phyloP scores from a whole-genome alignment of 2,797 vertebrate genomes.

The Gymnothorax javanicus region DNA sequence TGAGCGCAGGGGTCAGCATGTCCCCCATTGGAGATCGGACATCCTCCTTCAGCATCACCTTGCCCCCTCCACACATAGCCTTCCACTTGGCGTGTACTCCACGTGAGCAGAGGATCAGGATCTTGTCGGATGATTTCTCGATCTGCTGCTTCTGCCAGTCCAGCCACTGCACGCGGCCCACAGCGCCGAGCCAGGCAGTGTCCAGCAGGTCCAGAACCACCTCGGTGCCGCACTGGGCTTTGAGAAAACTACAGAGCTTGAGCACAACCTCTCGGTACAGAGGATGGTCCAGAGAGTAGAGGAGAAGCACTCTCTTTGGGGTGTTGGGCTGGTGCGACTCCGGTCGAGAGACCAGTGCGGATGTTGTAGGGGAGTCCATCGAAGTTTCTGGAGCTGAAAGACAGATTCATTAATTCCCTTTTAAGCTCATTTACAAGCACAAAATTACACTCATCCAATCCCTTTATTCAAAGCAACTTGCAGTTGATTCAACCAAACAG shows the following conservation, averaged over 20 bases:
- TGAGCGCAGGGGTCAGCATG: conserved; percentile 87
- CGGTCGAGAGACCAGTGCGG: conserved; percentile 23
- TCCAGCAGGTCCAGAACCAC: conserved; percentile 88
- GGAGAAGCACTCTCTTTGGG: conserved; percentile 79
- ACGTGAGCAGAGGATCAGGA: conserved; percentile 87
- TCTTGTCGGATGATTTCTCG: conserved; percentile 77
- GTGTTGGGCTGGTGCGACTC: conserved; percentile 37
- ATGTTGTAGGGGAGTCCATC: conserved; percentile 12
- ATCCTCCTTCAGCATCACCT: conserved; percentile 79
- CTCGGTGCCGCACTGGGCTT: conserved; percentile 80
- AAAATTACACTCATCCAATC: background rate
- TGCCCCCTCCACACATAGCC: conserved; percentile 79
- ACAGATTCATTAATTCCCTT: background rate
- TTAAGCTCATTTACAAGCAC: background rate
- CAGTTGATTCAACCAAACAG: too few species aligned
- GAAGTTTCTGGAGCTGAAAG: conserved; percentile 44
- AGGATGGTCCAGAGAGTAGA: conserved; percentile 89
- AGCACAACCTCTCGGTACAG: conserved; percentile 85
- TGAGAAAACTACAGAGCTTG: conserved; percentile 86
- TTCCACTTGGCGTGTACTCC: conserved; percentile 92
- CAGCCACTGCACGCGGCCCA: conserved; percentile 85
- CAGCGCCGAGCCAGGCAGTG: conserved; percentile 73
- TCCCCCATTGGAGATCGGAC: conserved; percentile 76
- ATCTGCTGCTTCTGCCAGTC: conserved; percentile 83
- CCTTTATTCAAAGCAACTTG: too few species aligned